These are phyloP conservation scores for Brassicogethes aeneus DNA, from an alignment of 2,888 invertebrate genomes.

Conservation along the genomic window DNA sequence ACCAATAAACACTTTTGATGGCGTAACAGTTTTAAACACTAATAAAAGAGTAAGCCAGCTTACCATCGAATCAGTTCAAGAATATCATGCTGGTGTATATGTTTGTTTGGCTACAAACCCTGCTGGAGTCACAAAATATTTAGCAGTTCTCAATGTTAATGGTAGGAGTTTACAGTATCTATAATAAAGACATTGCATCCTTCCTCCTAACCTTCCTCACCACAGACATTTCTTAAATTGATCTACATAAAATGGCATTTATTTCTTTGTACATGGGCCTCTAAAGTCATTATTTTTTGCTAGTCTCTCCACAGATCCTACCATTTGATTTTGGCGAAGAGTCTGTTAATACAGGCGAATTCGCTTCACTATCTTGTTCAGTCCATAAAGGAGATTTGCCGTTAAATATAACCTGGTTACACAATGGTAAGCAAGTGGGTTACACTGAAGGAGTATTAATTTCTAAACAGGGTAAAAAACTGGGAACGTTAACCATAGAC, in stretches of 20 bases:
- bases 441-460: conserved; percentile 33
- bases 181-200: conserved; percentile 15
- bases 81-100: conserved; percentile 52
- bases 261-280: conserved; percentile 4
- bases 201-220: no score
- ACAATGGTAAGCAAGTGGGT: conserved; percentile 42
- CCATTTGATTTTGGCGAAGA: conserved; percentile 50
- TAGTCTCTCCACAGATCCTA: conserved; percentile 45
- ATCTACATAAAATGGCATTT: no score
- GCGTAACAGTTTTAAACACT: conserved; percentile 42
- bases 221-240: no score
- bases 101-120: conserved; percentile 54
- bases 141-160: conserved; percentile 57
- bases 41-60: conserved; percentile 45
- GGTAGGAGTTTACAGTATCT: conserved; percentile 41
- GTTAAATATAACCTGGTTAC: conserved; percentile 53
- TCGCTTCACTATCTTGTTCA: conserved; percentile 59
- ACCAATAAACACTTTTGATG: conserved; percentile 23
- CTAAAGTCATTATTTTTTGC: not conserved
- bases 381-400: conserved; percentile 64
- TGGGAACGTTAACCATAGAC: conserved; percentile 53
- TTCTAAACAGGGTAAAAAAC: conserved; percentile 40
- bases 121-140: conserved; percentile 45
- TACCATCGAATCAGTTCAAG: conserved; percentile 50
- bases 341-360: conserved; percentile 58